phyloP scores from a whole-genome alignment of 2,888 invertebrate species.

The Drosophila dives region DNA sequence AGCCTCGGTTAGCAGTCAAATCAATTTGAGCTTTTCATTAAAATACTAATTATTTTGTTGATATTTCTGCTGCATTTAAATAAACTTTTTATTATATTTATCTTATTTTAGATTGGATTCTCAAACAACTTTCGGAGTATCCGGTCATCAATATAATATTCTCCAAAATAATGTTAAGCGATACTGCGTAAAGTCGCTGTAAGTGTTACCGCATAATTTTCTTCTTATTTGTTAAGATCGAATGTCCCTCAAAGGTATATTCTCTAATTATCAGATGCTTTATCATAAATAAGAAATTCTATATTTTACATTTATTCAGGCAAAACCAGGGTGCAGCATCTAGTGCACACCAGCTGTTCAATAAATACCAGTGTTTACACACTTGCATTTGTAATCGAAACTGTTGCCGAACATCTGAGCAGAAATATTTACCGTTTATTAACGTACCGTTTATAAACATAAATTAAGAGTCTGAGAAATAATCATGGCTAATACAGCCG shows the following conservation, averaged over 20 bases:
- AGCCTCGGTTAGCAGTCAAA: too few relatives aligned
- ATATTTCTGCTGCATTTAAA: too few relatives aligned
- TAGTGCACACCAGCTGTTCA: background rate
- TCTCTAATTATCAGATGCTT: background rate
- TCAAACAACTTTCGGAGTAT: too few relatives aligned
- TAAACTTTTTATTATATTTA: too few relatives aligned
- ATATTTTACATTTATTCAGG: background rate
- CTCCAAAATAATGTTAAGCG: too few relatives aligned
- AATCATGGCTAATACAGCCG: slow-evolving; percentile 88
- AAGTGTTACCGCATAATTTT: too few relatives aligned
- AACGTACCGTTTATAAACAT: slow-evolving; percentile 22
- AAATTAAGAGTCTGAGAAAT: slow-evolving; percentile 5
- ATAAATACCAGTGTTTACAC: slow-evolving; percentile 32
- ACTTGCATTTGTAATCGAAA: background rate
- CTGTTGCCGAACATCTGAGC: slow-evolving; percentile 28
- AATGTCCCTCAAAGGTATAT: background rate
- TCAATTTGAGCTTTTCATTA: too few relatives aligned
- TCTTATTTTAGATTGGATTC: too few relatives aligned
- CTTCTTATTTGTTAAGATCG: background rate
- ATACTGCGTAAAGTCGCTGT: too few relatives aligned
- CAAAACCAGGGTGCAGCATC: background rate
- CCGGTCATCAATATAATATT: too few relatives aligned
- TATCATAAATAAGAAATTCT: background rate
- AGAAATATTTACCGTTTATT: slow-evolving; percentile 3
- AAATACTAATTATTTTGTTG: too few relatives aligned